phyloP scores from a whole-genome alignment of 2,797 vertebrate species.

The Mycteria americana region DNA sequence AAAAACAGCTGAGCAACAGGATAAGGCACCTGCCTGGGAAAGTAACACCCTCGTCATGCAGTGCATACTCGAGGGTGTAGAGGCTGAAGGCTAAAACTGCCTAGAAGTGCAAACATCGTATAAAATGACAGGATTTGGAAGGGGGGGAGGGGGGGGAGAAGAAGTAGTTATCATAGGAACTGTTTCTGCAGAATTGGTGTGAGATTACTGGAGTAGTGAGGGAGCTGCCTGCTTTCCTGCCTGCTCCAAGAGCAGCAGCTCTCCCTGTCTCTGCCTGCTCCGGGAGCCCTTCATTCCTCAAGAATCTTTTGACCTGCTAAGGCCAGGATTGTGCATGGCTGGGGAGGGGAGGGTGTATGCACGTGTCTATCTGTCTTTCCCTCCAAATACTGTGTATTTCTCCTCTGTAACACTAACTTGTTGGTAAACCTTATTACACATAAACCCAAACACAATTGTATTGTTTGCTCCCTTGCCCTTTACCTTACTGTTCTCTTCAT shows the following conservation, averaged over 20 bases:
- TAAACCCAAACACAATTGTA: background rate
- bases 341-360: background rate
- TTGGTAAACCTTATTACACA: background rate
- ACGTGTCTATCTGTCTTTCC: background rate
- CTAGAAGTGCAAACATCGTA: background rate
- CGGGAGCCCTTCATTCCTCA: background rate
- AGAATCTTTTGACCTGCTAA: background rate
- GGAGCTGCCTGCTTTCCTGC: background rate
- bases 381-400: background rate
- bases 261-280: background rate
- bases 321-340: background rate
- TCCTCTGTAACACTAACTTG: background rate
- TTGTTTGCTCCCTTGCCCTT: background rate
- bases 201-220: background rate
- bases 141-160: accelerated
- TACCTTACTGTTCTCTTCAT: background rate
- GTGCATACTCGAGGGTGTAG: background rate
- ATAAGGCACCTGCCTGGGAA: background rate
- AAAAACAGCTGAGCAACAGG: constrained; percentile 9
- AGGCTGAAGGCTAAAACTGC: background rate
- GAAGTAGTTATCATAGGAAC: background rate
- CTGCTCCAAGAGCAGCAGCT: background rate
- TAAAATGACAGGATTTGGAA: background rate
- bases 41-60: background rate
- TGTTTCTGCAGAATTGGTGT: background rate